phyloP scores from a whole-genome alignment of 2,797 vertebrate genomes.

The Iguana delicatissima region DNA sequence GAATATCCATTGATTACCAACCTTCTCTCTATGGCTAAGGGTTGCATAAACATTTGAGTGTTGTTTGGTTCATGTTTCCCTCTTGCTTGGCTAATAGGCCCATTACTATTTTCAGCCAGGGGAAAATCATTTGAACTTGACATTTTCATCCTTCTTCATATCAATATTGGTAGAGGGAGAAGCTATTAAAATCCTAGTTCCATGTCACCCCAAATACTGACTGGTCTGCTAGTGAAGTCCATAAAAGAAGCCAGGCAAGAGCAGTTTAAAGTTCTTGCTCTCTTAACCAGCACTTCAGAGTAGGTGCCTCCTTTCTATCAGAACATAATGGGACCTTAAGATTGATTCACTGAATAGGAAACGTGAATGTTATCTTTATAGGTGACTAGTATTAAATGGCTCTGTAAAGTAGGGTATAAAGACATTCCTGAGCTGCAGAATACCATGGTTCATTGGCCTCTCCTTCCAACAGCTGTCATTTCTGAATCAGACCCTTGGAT shows the following conservation, averaged over 20 bases:
- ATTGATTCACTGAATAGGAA: neutral
- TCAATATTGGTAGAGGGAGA: constrained; percentile 24
- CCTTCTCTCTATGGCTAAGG: fast-evolving
- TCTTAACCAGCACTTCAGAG: neutral
- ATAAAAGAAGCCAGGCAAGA: neutral
- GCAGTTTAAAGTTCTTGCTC: neutral
- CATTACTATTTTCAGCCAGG: constrained; percentile 24
- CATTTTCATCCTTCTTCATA: constrained; percentile 25
- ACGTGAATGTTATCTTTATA: constrained; percentile 40
- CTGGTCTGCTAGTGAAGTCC: neutral
- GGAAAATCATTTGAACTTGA: constrained; percentile 37
- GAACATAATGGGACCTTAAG: neutral
- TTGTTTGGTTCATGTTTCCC: constrained; percentile 14
- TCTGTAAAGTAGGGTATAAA: neutral
- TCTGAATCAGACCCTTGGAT: constrained; percentile 55
- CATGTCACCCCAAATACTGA: constrained; percentile 19
- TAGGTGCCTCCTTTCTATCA: neutral
- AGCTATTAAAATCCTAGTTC: neutral
- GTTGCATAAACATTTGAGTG: neutral
- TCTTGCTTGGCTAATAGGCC: neutral
- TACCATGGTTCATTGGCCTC: constrained; percentile 61
- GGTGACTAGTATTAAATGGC: neutral
- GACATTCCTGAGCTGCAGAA: constrained; percentile 58
- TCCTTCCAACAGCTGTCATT: constrained; percentile 63
- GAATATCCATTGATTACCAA: constrained; percentile 34